Base-by-base conservation (phyloP, 53 echinoderm and acorn worm species). In the Apostichopus leukothele region DNA sequence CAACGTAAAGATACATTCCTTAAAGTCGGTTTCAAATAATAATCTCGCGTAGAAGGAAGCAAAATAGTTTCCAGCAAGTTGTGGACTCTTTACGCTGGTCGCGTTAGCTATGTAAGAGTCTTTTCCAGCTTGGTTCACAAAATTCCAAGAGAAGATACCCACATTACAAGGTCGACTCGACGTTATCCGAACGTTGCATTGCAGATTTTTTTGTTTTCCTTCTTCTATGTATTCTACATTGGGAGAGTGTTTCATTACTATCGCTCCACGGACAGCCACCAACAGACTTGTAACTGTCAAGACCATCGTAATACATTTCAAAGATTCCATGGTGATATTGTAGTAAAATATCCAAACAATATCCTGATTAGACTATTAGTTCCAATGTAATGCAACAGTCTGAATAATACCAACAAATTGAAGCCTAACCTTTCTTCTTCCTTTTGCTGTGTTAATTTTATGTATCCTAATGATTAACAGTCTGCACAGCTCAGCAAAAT, bases 81-180 rank as follows among this genome's bases (percentile, higher is more conserved):
- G 16, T 71, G n/a, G 1, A 71, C 71, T 71, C 57, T 77, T 27
- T 55, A 81, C 19, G 6, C 25, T 10, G 4, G 54, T 57, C 55
- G 81, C 81, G 55, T 81, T 81, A 59, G 81, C 81, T 50, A 81
- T 59, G 22, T 5, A 5, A 81, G 22, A 18, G 20, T 53, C 55
- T 12, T 81, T 81, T 50, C 67, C 67, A 25, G 5, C 67, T 27
- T 23, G 14, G 67, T 85, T 50, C 22, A 26, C 66, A 18, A 85
- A 85, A 11, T 13, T 16, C 85, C 85, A 85, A 50, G 85, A 85
- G 85, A 85, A 63, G 19, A 16, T n/a, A 6, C 11, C 9, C 13
- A 14, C 26, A 67, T 67, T n/a, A 13, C 85, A 85, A 21, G 0
- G 9, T 50, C 6, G 19, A 27, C 10, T 22, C 7, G 67, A 16